Conservation (phyloP, 2,113 vertebrate genomes). For the Meriones unguiculatus region DNA sequence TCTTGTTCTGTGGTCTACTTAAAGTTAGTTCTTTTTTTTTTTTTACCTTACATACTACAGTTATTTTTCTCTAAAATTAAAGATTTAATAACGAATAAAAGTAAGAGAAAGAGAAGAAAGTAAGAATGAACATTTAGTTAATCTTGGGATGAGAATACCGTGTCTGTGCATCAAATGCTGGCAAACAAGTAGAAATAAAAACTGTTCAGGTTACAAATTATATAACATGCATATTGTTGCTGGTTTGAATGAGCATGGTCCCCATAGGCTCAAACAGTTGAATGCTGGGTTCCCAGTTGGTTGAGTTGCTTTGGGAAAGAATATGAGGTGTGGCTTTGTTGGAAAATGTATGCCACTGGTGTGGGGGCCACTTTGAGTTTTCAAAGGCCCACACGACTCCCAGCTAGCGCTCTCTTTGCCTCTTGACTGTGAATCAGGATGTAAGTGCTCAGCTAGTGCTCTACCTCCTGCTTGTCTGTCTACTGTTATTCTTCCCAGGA, state of each 20-base stretch:
- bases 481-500: not conserved
- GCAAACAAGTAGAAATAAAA: not conserved
- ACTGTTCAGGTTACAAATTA: not conserved
- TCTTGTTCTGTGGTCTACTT: slow-evolving; percentile 30
- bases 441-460: not conserved
- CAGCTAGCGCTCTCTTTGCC: not conserved
- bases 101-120: slow-evolving; percentile 13
- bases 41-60: not conserved
- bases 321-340: not conserved
- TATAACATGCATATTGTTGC: not conserved
- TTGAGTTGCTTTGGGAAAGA: not conserved
- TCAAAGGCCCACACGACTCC: not conserved
- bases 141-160: not conserved
- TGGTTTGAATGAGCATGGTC: not conserved
- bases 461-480: not conserved
- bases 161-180: not conserved
- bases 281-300: not conserved
- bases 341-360: not conserved
- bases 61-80: not conserved
- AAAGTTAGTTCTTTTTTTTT: not conserved
- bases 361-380: not conserved
- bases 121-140: not conserved
- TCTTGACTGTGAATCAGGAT: not conserved
- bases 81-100: not conserved
- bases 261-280: not conserved